Evolutionary conservation across 2,888 invertebrate genomes (phyloP).

Genomic region (Abscondita cerata): DNA sequence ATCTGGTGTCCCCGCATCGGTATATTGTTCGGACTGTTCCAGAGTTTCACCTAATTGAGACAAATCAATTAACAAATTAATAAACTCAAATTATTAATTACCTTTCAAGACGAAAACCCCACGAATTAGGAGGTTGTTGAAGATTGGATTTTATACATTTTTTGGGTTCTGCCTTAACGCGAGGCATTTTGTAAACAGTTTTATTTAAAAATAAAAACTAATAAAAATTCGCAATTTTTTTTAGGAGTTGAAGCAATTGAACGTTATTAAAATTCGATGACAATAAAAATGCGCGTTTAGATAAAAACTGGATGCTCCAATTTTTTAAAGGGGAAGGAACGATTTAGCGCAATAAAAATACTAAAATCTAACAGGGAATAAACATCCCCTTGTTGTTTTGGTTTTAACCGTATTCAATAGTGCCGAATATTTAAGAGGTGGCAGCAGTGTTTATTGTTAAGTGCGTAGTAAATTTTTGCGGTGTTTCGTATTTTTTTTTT

Average conservation of each 20-base stretch:
- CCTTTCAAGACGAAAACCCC: constrained; percentile 74
- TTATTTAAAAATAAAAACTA: constrained; percentile 3
- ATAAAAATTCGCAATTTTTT: constrained; percentile 18
- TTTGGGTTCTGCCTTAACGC: constrained; percentile 64
- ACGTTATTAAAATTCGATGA: no score
- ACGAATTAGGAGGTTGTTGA: constrained; percentile 70
- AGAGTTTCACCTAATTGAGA: constrained; percentile 59
- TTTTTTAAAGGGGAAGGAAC: not conserved
- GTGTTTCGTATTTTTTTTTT: no score
- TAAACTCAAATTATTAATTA: constrained; percentile 45
- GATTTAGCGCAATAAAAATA: constrained; percentile 1
- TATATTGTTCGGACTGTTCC: constrained; percentile 58
- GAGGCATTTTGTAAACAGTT: constrained; percentile 58
- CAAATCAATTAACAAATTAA: constrained; percentile 9
- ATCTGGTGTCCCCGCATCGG: constrained; percentile 59
- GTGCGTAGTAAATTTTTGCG: no score
- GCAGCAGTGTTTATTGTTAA: no score
- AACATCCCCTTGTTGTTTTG: constrained; percentile 3
- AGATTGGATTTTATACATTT: constrained; percentile 61
- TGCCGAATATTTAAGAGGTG: not conserved
- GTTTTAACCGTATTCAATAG: constrained; percentile 1
- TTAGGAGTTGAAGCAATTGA: no score
- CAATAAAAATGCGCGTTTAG: no score
- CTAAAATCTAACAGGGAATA: not conserved
- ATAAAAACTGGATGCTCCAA: not conserved